These are phyloP conservation scores for Formica aserva DNA, from an alignment of 2,888 invertebrate genomes.

Conservation along the genomic window DNA sequence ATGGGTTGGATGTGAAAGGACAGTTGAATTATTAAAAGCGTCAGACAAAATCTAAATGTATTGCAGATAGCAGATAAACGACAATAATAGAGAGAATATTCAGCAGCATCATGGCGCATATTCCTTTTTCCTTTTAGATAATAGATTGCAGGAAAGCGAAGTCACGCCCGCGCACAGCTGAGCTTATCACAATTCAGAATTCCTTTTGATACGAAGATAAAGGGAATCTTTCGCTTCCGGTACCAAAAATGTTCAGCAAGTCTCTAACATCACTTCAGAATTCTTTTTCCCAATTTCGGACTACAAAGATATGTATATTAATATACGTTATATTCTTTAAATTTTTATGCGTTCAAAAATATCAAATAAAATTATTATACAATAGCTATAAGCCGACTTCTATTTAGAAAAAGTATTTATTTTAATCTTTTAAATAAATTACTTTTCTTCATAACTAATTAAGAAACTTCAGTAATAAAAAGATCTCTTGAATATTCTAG, in stretches of 20 bases:
- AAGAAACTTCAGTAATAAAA: neutral
- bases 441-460: neutral
- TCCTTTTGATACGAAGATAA: conserved; percentile 34
- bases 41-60: conserved; percentile 22
- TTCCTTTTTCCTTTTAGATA: conserved; percentile 39
- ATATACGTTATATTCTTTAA: conserved; percentile 17
- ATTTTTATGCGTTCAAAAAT: neutral
- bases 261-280: neutral
- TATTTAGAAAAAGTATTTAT: neutral
- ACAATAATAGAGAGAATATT: conserved; percentile 51
- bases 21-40: conserved; percentile 39
- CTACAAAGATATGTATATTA: neutral
- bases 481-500: neutral
- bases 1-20: neutral
- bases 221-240: conserved; percentile 1
- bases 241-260: neutral
- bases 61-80: conserved; percentile 28
- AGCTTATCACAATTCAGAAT: conserved; percentile 48
- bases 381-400: neutral
- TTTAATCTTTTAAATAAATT: neutral
- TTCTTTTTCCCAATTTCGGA: conserved; percentile 1
- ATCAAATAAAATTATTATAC: neutral
- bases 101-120: conserved; percentile 13
- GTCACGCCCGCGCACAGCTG: neutral
- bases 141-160: conserved; percentile 36